A percentile compares a stretch with the other conserved stretches of the same genome.
phyloP scores from a whole-genome alignment of 1,140 invertebrate species.

The Saxidomus purpurata region DNA sequence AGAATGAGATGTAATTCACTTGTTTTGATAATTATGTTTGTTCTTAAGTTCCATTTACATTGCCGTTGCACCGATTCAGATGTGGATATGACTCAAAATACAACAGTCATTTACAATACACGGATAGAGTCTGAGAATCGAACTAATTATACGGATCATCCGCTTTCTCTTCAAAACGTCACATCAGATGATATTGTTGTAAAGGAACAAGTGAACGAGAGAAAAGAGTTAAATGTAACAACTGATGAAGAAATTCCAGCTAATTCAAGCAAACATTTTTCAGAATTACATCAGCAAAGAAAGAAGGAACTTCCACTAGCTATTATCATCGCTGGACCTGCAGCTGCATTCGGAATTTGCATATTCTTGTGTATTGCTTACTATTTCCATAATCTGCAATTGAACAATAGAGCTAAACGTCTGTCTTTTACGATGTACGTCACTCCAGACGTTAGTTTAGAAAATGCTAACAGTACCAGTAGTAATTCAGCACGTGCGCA shows the following conservation, averaged over 20 bases:
- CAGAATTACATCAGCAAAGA: background rate
- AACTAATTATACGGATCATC: background rate
- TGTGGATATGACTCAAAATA: background rate
- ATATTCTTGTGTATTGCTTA: constrained; percentile 57
- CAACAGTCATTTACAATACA: background rate
- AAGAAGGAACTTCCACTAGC: constrained; percentile 52
- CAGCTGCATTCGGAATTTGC: constrained; percentile 31
- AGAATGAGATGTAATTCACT: background rate
- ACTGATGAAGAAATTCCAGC: background rate
- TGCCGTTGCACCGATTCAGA: background rate
- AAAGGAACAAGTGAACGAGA: background rate
- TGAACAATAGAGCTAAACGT: constrained; percentile 51
- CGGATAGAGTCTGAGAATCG: background rate
- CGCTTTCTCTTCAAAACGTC: background rate
- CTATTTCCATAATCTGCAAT: constrained; percentile 51
- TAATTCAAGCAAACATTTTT: background rate
- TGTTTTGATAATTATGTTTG: background rate
- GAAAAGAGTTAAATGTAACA: background rate
- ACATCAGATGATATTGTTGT: background rate
- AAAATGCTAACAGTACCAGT: background rate
- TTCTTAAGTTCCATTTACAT: background rate
- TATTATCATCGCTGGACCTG: constrained; percentile 50
- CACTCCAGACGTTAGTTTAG: constrained; percentile 15
- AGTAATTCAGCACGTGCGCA: background rate
- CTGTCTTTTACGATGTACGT: constrained; percentile 45